These are phyloP conservation scores for Machaerirhynchus nigripectus DNA, from an alignment of 2,113 vertebrate genomes.

Conservation along the genomic window DNA sequence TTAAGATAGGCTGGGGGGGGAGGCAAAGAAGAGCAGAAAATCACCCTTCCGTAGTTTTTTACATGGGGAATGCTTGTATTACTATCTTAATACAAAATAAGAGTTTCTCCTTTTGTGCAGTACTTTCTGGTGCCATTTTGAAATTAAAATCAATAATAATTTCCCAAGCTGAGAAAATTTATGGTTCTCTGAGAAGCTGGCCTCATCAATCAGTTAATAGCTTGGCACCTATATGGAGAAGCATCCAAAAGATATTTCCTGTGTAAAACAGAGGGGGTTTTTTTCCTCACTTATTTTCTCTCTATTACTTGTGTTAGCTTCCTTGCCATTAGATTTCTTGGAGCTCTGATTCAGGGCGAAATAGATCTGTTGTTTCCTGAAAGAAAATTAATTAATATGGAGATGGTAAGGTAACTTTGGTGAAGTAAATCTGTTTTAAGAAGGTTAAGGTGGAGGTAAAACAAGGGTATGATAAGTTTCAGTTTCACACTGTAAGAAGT, in stretches of 20 bases:
- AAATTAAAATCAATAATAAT: not conserved
- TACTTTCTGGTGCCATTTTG: not conserved
- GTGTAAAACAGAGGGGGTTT: fast-evolving
- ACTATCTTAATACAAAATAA: not conserved
- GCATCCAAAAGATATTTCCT: not conserved
- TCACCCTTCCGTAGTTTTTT: not conserved
- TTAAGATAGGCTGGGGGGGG: not conserved
- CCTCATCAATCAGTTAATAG: not conserved
- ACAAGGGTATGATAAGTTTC: not conserved
- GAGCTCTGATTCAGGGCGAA: not conserved
- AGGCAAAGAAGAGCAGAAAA: not conserved
- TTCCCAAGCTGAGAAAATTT: not conserved
- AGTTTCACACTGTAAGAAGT: not conserved
- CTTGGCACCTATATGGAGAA: not conserved
- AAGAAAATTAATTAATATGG: not conserved
- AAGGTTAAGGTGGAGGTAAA: not conserved
- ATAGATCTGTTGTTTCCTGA: not conserved
- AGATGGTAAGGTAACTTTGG: not conserved
- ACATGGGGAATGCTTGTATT: not conserved
- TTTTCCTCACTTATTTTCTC: not conserved
- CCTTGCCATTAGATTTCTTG: not conserved
- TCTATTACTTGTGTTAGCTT: not conserved
- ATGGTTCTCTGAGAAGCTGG: not conserved
- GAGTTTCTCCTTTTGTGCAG: not conserved
- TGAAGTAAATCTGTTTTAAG: not conserved